Conservation (phyloP, 2,888 invertebrate genomes). For the Hydroisotoma schaefferi region DNA sequence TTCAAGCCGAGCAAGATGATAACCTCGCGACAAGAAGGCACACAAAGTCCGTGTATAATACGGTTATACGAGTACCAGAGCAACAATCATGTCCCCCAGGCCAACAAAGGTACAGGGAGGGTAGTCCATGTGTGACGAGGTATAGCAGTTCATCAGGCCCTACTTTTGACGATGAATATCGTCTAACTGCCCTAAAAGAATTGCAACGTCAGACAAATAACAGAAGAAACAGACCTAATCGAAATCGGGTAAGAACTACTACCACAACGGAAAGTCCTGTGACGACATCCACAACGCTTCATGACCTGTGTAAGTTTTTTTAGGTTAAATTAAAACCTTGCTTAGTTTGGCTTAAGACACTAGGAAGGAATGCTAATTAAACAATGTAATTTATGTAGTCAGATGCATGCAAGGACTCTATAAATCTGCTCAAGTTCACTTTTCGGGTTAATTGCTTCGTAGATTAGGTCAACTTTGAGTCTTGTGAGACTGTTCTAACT, state of each 20-base stretch:
- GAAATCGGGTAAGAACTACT: conserved; percentile 4
- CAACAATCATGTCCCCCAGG: conserved; percentile 34
- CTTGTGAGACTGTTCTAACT: no score
- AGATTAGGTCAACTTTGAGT: no score
- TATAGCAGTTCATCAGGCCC: conserved; percentile 19
- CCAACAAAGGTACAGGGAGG: conserved; percentile 27
- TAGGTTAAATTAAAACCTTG: no score
- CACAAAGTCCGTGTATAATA: conserved; percentile 40
- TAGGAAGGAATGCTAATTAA: no score
- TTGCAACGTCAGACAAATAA: neutral
- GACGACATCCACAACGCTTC: neutral
- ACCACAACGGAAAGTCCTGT: neutral
- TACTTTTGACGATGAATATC: conserved; percentile 9
- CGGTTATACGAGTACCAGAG: conserved; percentile 26
- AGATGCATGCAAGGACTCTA: no score
- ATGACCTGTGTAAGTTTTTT: neutral
- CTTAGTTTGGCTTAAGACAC: no score
- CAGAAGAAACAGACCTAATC: neutral
- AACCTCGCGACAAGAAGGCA: conserved; percentile 32
- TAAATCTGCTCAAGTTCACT: no score
- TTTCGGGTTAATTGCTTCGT: no score
- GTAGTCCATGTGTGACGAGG: conserved; percentile 29
- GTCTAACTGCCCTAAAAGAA: conserved; percentile 1
- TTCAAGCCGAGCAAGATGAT: conserved; percentile 32
- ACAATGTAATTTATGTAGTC: no score